These are phyloP conservation scores for Equus przewalskii DNA, from an alignment of 2,113 vertebrate genomes.

Conservation along the genomic window DNA sequence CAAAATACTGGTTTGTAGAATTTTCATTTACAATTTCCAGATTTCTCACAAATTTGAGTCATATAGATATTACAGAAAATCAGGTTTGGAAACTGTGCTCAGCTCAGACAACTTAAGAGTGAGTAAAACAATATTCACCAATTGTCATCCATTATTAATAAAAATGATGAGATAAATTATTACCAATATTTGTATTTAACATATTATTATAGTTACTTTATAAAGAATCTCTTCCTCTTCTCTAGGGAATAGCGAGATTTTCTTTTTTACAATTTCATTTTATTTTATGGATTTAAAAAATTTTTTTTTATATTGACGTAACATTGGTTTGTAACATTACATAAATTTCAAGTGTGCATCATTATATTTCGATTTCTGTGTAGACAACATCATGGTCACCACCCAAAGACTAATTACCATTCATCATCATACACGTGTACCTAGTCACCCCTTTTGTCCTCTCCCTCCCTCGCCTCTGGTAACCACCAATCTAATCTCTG, in stretches of 20 bases:
- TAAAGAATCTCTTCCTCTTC: neutral
- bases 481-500: no score
- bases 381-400: no score
- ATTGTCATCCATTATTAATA: neutral
- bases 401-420: no score
- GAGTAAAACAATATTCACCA: neutral
- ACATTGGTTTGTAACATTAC: no score
- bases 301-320: no score
- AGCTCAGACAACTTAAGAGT: neutral
- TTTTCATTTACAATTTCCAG: neutral
- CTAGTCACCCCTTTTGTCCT: no score
- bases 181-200: neutral
- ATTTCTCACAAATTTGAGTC: neutral
- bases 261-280: neutral
- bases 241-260: neutral
- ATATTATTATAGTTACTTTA: neutral
- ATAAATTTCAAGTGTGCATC: no score
- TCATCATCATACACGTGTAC: no score
- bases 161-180: neutral
- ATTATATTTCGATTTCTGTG: no score
- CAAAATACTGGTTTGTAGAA: neutral
- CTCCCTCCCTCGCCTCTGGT: no score
- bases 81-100: slow-evolving; percentile 1
- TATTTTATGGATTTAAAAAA: no score
- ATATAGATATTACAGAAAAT: neutral